Evolutionary conservation across 1,140 invertebrate species (phyloP).

Genomic region (Eupristina koningsbergeri): DNA sequence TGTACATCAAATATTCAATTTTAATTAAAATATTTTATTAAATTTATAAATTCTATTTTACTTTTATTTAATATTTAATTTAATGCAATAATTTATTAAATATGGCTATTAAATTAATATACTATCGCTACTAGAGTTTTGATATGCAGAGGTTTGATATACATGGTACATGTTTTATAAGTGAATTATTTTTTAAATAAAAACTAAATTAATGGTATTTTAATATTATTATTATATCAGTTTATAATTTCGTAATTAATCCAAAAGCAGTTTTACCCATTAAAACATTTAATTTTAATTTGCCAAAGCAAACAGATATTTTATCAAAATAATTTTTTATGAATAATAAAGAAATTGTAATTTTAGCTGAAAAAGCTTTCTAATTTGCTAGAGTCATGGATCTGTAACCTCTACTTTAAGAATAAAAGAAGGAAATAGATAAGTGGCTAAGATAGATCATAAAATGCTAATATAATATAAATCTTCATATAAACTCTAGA

Average conservation of each 20-base stretch:
- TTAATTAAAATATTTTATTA: too few species aligned
- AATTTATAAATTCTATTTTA: too few species aligned
- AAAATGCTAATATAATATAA: constrained; percentile 43
- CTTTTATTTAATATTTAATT: too few species aligned
- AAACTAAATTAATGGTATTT: neutral
- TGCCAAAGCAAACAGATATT: neutral
- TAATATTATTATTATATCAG: neutral
- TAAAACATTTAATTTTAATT: neutral
- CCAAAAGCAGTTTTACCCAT: neutral
- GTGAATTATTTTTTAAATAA: neutral
- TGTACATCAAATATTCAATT: too few species aligned
- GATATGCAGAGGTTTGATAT: too few species aligned
- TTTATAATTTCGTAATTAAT: neutral
- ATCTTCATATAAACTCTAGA: constrained; percentile 39
- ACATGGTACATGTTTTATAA: too few species aligned
- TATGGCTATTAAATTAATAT: too few species aligned
- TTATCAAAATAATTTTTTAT: neutral
- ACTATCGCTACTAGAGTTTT: too few species aligned
- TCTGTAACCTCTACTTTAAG: constrained; percentile 27
- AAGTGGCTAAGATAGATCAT: constrained; percentile 38
- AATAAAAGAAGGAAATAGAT: constrained; percentile 36
- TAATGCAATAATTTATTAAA: too few species aligned
- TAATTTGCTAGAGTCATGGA: constrained; percentile 41
- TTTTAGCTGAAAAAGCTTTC: constrained; percentile 8
- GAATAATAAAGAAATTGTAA: constrained; percentile 9